These are phyloP conservation scores for Agriopis leucophaearia DNA, from an alignment of 2,888 invertebrate genomes.

Conservation along the genomic window DNA sequence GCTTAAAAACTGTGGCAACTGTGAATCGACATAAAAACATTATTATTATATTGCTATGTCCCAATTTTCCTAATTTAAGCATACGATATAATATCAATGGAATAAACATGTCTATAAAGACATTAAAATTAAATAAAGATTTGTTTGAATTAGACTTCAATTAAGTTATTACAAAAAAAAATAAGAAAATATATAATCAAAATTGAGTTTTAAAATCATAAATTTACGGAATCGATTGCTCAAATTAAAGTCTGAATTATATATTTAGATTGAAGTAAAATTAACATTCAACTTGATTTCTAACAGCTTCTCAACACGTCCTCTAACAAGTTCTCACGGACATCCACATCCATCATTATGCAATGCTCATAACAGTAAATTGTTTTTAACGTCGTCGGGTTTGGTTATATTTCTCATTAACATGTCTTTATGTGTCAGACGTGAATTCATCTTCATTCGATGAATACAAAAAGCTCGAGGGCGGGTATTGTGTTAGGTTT, in stretches of 20 bases:
- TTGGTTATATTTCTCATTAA: slow-evolving; percentile 63
- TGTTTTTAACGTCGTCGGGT: slow-evolving; percentile 43
- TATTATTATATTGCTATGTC: too few relatives aligned
- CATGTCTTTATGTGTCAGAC: slow-evolving; percentile 65
- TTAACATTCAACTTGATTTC: slow-evolving; percentile 15
- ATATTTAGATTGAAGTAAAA: slow-evolving; percentile 27
- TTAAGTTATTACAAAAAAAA: neutral
- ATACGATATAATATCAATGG: neutral
- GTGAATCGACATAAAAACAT: too few relatives aligned
- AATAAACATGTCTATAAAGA: neutral
- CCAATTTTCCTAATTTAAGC: too few relatives aligned
- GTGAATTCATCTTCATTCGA: slow-evolving; percentile 68
- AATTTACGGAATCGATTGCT: slow-evolving; percentile 13
- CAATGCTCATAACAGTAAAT: slow-evolving; percentile 41
- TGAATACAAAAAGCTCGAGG: slow-evolving; percentile 68
- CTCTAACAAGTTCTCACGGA: slow-evolving; percentile 42
- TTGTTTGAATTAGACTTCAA: too few relatives aligned
- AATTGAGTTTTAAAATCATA: neutral
- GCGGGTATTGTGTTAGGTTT: slow-evolving; percentile 74
- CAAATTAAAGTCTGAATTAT: slow-evolving; percentile 22
- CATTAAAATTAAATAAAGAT: neutral
- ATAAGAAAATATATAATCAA: neutral
- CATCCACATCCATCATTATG: slow-evolving; percentile 39
- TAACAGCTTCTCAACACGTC: slow-evolving; percentile 9
- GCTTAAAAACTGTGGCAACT: neutral